Conservation (phyloP, 1,140 invertebrate genomes). For the Stenopsyche tienmushanensis region DNA sequence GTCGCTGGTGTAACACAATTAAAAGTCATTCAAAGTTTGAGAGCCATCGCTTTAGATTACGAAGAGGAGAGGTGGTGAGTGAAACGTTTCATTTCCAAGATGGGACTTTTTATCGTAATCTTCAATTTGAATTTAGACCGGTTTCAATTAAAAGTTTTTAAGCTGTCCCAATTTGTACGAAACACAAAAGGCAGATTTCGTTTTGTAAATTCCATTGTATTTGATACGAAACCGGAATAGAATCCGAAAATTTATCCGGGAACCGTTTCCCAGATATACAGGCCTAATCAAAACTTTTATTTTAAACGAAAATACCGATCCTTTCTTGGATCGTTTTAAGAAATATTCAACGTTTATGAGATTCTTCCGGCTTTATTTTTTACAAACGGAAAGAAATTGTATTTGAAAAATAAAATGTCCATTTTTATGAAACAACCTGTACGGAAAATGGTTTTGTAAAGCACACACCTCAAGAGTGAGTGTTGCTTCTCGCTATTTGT, state of each 20-base stretch:
- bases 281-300: no score
- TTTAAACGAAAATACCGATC: no score
- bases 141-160: constrained; percentile 31
- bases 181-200: constrained; percentile 26
- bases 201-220: constrained; percentile 23
- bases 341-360: no score
- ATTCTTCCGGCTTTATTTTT: no score
- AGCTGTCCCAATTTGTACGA: constrained; percentile 29
- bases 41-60: no score
- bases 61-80: background rate
- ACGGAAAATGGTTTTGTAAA: no score
- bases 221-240: constrained; percentile 14
- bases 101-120: constrained; percentile 27
- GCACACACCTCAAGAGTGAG: no score
- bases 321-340: no score
- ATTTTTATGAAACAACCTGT: no score
- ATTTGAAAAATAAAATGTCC: no score
- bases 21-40: background rate
- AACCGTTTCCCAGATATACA: constrained; percentile 3
- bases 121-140: constrained; percentile 30
- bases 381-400: no score
- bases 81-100: constrained; percentile 13
- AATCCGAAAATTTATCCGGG: constrained; percentile 12
- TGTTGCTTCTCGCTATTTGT: no score
- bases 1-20: background rate